Percentiles rank a stretch among this genome's conserved stretches.
Conservation (phyloP, 2,888 invertebrate species). For the Eledone cirrhosa region DNA sequence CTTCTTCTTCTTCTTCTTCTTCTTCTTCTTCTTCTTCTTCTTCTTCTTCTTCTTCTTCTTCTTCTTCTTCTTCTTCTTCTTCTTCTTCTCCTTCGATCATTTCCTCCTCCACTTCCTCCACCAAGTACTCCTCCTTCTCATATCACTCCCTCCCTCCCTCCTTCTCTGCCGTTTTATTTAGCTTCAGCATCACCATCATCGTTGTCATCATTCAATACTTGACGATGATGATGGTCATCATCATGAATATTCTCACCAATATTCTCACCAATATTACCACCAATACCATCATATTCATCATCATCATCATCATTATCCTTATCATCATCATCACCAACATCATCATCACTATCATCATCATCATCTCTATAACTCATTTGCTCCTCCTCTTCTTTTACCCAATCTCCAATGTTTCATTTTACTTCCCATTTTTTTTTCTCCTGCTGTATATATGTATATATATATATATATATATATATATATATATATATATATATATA, state of each 20-base stretch:
- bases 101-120: background rate
- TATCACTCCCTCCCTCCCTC: too few species aligned
- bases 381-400: too few species aligned
- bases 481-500: too few species aligned
- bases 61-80: background rate
- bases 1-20: constrained; percentile 3
- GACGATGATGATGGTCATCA: background rate
- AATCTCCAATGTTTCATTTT: too few species aligned
- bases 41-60: background rate
- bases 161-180: constrained; percentile 19
- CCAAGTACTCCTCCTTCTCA: background rate
- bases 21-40: background rate
- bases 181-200: constrained; percentile 27
- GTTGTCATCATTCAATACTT: background rate
- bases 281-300: background rate
- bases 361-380: background rate
- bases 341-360: background rate
- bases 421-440: too few species aligned
- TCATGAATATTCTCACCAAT: background rate
- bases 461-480: too few species aligned
- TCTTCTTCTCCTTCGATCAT: background rate
- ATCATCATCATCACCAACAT: background rate
- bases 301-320: background rate
- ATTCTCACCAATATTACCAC: background rate
- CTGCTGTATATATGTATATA: too few species aligned